Base-by-base conservation (phyloP, 2,797 vertebrate genomes). In the Dendrocincla fuliginosa region DNA sequence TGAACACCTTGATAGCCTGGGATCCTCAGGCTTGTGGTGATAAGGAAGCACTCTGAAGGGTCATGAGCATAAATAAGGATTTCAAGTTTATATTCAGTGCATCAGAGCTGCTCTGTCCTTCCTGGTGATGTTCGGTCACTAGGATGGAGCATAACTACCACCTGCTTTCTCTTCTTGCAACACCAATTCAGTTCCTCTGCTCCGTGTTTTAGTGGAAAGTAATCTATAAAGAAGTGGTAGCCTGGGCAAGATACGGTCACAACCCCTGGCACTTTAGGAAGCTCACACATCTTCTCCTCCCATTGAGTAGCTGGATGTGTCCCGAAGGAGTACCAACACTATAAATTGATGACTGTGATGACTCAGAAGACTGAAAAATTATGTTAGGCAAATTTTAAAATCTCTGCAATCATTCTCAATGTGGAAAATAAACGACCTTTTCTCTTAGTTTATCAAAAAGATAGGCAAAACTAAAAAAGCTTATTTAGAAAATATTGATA, bases 261-360 rank as follows among this genome's bases (percentile, higher is more conserved):
- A 64, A 73, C 32, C 53, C 71, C 57, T 75, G 3, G 30, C 35
- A 9, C 15, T 60, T 75, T 10, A 22, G 44, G 47, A 87, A 77
- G 19, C 28, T 56, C 27, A 14, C 24, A 49, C 8, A 6, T 80
- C 60, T 87, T 80, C 60, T 84, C 6, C 50, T 84, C 27, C 39
- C 6, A 0, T 11, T 4, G 12, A 60, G 46, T 1, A 5, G 15
- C 41, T 69, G 65, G 13, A 18, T 1, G 1, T 61, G 44, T 50
- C 22, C 75, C 0, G 1, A 70, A 47, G 13, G 30, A 90, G 17
- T 33, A 42, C 13, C 7, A 25, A 39, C 10, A 16, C 39, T 59
- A 10, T 53, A 61, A 76, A 39, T 28, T 4, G 2, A 8, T 84
- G 47, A 24, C 50, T 12, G 3, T 35, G 39, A 27, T 33, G 49